Conservation (phyloP, 2,113 vertebrate genomes). For the Mionectes macconnelli region DNA sequence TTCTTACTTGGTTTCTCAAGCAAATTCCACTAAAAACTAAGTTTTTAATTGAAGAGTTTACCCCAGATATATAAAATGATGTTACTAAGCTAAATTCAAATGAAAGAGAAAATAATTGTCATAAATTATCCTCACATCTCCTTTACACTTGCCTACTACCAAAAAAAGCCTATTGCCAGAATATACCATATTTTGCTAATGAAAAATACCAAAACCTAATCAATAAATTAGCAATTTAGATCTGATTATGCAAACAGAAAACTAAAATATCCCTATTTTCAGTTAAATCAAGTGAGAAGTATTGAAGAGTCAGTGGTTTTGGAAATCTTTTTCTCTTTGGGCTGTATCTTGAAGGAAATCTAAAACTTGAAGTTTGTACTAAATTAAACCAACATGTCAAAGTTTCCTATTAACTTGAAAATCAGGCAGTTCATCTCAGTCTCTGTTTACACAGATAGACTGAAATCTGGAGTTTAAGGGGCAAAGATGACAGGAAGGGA, state of each 20-base stretch:
- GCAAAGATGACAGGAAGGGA: background rate
- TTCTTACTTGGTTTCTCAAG: background rate
- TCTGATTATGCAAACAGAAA: background rate
- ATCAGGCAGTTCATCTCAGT: background rate
- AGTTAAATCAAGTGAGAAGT: background rate
- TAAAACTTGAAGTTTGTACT: background rate
- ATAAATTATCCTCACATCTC: background rate
- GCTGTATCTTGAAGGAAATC: background rate
- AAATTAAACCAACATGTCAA: background rate
- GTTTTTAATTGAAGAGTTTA: background rate
- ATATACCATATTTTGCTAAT: background rate
- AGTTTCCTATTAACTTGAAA: background rate
- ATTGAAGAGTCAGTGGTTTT: background rate
- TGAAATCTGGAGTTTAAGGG: background rate
- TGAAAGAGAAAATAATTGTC: background rate
- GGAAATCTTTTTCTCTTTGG: background rate
- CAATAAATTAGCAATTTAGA: background rate
- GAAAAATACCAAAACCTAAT: background rate
- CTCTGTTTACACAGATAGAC: background rate
- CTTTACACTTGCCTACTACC: background rate
- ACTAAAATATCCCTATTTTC: background rate
- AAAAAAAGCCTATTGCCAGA: background rate
- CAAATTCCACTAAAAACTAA: background rate
- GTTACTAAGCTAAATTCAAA: background rate
- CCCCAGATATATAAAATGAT: background rate